Evolutionary conservation across 2,113 vertebrate genomes (phyloP).

Genomic region (Chiloscyllium plagiosum): DNA sequence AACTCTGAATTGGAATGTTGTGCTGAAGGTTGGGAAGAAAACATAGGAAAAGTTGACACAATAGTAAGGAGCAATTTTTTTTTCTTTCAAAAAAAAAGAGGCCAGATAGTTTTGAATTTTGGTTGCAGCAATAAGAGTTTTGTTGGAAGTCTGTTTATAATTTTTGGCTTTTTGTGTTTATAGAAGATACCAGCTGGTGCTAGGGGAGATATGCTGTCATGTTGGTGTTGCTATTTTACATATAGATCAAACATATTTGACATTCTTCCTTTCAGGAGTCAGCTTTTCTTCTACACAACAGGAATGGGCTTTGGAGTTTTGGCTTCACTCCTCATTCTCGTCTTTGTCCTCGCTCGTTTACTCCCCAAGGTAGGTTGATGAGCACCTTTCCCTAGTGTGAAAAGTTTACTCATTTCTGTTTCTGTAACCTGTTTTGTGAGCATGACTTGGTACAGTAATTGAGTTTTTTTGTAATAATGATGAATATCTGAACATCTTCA

Average conservation of each 20-base stretch:
- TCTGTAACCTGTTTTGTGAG: not conserved
- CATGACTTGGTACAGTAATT: not conserved
- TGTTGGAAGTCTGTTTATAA: not conserved
- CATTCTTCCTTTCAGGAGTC: constrained; percentile 64
- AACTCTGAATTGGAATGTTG: not conserved
- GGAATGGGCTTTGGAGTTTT: constrained; percentile 84
- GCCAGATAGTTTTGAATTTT: not conserved
- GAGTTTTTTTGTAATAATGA: not conserved
- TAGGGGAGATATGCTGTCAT: not conserved
- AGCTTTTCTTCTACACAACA: constrained; percentile 82
- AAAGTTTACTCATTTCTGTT: not conserved
- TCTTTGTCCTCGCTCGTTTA: constrained; percentile 76
- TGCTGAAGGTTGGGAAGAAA: not conserved
- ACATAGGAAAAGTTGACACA: not conserved
- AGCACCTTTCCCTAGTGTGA: accelerated
- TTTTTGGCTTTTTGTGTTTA: not conserved
- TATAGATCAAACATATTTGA: not conserved
- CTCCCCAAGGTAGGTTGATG: constrained; percentile 75
- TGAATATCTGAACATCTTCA: not conserved
- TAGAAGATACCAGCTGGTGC: not conserved
- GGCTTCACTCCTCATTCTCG: constrained; percentile 81
- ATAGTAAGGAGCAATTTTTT: not conserved
- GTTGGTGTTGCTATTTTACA: not conserved
- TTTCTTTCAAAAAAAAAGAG: not conserved
- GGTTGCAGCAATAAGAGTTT: not conserved